Evolutionary conservation across 2,797 vertebrate genomes (phyloP).

Genomic region (Eospalax fontanierii): DNA sequence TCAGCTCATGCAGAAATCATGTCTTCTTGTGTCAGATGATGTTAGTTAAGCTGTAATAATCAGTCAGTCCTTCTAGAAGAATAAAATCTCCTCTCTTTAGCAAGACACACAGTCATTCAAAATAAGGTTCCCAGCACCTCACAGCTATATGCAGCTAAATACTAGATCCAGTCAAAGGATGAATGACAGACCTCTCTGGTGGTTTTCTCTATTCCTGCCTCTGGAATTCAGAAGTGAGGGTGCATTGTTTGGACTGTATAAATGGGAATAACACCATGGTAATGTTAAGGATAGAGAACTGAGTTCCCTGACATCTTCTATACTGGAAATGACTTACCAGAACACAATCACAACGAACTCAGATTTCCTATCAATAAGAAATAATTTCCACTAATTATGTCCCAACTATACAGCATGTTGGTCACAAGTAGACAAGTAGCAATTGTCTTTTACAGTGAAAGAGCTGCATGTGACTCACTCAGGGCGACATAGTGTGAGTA

Average conservation of each 20-base stretch:
- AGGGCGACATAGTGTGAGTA: conserved; percentile 15
- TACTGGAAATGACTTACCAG: background rate
- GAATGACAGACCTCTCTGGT: background rate
- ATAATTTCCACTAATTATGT: background rate
- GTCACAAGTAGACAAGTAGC: background rate
- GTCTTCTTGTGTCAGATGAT: background rate
- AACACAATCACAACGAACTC: background rate
- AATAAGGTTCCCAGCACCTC: conserved; percentile 13
- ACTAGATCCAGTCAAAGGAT: background rate
- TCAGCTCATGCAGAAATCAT: too few species aligned
- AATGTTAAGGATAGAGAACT: background rate
- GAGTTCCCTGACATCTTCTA: background rate
- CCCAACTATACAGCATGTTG: background rate
- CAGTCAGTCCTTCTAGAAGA: background rate
- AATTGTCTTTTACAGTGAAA: background rate
- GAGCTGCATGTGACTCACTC: background rate
- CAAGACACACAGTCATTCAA: background rate
- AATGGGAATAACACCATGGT: background rate
- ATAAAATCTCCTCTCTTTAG: background rate
- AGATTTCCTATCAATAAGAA: background rate
- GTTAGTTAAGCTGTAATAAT: background rate
- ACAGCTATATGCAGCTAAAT: background rate
- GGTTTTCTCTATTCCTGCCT: background rate
- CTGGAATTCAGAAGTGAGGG: background rate
- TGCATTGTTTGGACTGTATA: background rate